A percentile compares a stretch with the other conserved stretches of the same genome.
These are phyloP conservation scores for Carettochelys insculpta DNA, from an alignment of 2,113 vertebrate genomes.

Conservation along the genomic window DNA sequence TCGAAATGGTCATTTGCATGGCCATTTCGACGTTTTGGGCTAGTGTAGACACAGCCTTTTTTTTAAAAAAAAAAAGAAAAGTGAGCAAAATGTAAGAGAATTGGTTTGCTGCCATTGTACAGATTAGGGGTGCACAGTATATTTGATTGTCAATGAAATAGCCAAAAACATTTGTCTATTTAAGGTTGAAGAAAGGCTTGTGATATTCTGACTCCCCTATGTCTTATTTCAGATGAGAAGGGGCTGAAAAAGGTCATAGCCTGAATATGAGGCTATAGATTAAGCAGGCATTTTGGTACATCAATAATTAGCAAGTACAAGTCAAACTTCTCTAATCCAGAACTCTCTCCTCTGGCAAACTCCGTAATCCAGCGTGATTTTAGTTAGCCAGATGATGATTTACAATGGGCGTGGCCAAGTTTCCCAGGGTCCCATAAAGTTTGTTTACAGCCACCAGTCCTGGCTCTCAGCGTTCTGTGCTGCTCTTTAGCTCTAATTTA, in stretches of 20 bases:
- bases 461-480: too few species aligned
- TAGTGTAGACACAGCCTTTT: too few species aligned
- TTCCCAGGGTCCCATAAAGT: too few species aligned
- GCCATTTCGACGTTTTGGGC: too few species aligned
- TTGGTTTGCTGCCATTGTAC: constrained; percentile 56
- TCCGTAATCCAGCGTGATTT: too few species aligned
- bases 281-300: constrained; percentile 42
- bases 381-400: too few species aligned
- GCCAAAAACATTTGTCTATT: constrained; percentile 26
- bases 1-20: too few species aligned
- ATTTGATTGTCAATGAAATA: constrained; percentile 55
- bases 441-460: too few species aligned
- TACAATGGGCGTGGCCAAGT: too few species aligned
- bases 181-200: constrained; percentile 27
- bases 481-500: too few species aligned
- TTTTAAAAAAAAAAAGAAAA: background rate
- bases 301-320: background rate
- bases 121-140: constrained; percentile 1
- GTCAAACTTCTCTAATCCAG: too few species aligned
- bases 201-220: constrained; percentile 36
- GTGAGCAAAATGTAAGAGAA: background rate
- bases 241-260: background rate
- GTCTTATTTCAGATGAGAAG: background rate
- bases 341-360: too few species aligned
- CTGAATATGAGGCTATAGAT: background rate